These are phyloP conservation scores for Agrochola litura DNA, from an alignment of 2,888 invertebrate species.

Conservation along the genomic window DNA sequence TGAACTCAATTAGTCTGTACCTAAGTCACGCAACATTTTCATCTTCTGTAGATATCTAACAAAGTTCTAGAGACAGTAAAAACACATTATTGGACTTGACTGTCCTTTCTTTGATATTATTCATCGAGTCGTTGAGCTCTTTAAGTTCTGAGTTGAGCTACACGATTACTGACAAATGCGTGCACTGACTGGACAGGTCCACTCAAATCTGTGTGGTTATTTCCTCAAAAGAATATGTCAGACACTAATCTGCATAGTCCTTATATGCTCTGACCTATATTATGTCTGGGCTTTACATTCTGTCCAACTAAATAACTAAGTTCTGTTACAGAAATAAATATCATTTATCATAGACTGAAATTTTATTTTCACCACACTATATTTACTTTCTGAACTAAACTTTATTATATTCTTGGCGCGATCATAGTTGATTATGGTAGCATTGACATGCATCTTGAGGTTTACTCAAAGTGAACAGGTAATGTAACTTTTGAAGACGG, in stretches of 20 bases:
- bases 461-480: constrained; percentile 22
- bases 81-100: neutral
- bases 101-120: neutral
- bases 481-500: constrained; percentile 39
- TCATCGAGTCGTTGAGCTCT: neutral
- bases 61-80: neutral
- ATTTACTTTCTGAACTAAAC: neutral
- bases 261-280: neutral
- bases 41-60: neutral
- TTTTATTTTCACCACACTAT: neutral
- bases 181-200: neutral
- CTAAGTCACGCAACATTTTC: neutral
- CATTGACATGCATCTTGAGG: constrained; percentile 30
- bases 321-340: neutral
- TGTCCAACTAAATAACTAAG: too few relatives aligned
- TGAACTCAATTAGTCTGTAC: constrained; percentile 9
- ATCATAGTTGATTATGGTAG: constrained; percentile 28
- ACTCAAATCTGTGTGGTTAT: neutral
- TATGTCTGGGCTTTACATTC: neutral
- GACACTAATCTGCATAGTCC: neutral
- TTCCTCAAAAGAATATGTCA: neutral
- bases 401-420: neutral
- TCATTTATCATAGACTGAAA: neutral
- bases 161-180: neutral
- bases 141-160: neutral